A percentile compares a stretch with the other conserved stretches of the same genome.
phyloP scores from a whole-genome alignment of 2,888 invertebrate genomes.

The Agonopterix subpropinquella region DNA sequence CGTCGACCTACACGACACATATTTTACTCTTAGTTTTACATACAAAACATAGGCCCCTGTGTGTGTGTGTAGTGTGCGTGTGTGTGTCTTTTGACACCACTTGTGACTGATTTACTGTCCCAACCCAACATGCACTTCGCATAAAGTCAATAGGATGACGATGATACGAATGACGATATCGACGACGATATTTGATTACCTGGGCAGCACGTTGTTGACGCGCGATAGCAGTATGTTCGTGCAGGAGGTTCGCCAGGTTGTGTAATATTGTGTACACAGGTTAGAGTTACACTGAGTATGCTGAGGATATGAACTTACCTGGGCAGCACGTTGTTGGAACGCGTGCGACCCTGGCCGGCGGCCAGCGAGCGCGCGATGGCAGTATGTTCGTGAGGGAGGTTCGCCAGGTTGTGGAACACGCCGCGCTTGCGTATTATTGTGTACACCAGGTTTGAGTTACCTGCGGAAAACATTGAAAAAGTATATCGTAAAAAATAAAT shows the following conservation, averaged over 20 bases:
- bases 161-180: no score
- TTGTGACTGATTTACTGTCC: no score
- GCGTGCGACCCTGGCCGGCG: constrained; percentile 22
- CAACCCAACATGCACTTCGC: no score
- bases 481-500: no score
- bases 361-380: constrained; percentile 87
- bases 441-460: constrained; percentile 99
- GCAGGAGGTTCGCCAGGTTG: constrained; percentile 96
- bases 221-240: constrained; percentile 92
- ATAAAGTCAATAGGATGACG: no score
- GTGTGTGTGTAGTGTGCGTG: no score
- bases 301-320: no score
- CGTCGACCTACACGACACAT: constrained; percentile 32
- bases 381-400: constrained; percentile 94
- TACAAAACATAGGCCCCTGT: no score
- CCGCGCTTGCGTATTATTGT: constrained; percentile 99
- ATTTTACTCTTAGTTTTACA: no score
- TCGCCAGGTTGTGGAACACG: constrained; percentile 98
- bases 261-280: constrained; percentile 98
- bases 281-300: no score
- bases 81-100: no score
- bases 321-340: constrained; percentile 24
- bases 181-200: no score
- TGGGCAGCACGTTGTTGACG: constrained; percentile 52
- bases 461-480: constrained; percentile 45